Evolutionary conservation across 1,140 invertebrate genomes (phyloP).

Genomic region (Campodea augens): DNA sequence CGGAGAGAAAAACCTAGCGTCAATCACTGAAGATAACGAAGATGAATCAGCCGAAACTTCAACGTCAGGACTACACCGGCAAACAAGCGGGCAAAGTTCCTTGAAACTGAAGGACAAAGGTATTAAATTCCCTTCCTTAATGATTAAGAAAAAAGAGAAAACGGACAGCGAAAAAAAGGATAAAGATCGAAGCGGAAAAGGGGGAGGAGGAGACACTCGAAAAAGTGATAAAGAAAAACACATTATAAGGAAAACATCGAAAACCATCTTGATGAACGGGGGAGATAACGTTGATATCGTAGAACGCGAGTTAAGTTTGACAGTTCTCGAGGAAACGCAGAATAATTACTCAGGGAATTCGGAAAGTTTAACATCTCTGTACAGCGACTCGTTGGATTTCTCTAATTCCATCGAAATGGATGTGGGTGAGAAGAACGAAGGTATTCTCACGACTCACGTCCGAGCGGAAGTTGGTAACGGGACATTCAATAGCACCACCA

Average conservation of each 20-base stretch:
- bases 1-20: conserved; percentile 15
- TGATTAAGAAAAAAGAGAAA: conserved; percentile 13
- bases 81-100: conserved; percentile 6
- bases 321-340: too few relatives aligned
- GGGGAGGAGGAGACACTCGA: not conserved
- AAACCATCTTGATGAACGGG: not conserved
- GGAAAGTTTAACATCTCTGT: too few relatives aligned
- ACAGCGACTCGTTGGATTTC: too few relatives aligned
- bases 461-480: too few relatives aligned
- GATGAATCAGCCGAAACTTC: conserved; percentile 12
- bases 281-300: not conserved
- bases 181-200: not conserved
- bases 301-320: too few relatives aligned
- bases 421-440: too few relatives aligned
- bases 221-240: not conserved
- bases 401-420: too few relatives aligned
- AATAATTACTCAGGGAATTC: too few relatives aligned
- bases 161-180: conserved; percentile 8
- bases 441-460: too few relatives aligned
- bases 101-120: conserved; percentile 16
- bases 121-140: not conserved
- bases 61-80: conserved; percentile 2
- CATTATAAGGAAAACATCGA: not conserved
- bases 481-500: too few relatives aligned
- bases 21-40: conserved; percentile 23